Conservation (phyloP, 2,888 invertebrate species). For the Aphodius sticticus region DNA sequence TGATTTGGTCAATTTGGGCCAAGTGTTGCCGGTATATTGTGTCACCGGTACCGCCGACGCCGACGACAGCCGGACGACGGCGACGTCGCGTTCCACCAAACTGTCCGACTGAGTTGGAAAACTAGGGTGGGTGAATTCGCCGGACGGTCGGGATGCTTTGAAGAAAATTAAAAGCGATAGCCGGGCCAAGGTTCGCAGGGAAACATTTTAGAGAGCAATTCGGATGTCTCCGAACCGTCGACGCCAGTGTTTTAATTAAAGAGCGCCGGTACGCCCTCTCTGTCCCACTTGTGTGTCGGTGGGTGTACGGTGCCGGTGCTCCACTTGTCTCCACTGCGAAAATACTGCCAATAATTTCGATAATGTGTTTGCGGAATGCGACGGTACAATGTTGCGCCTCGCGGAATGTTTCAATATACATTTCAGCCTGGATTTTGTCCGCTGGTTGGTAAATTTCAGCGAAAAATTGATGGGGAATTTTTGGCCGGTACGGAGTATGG, state of each 20-base stretch:
- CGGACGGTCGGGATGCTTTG: conserved; percentile 33
- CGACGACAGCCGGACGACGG: background rate
- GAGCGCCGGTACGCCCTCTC: conserved; percentile 18
- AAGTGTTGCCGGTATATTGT: conserved; percentile 51
- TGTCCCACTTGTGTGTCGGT: background rate
- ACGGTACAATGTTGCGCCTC: background rate
- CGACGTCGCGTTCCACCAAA: background rate
- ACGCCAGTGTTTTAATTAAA: conserved; percentile 37
- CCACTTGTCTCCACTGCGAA: background rate
- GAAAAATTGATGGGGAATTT: background rate
- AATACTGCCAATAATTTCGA: conserved; percentile 24
- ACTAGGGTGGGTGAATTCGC: conserved; percentile 9
- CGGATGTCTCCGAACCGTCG: conserved; percentile 16
- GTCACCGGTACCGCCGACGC: background rate
- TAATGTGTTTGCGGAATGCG: conserved; percentile 21
- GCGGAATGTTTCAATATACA: background rate
- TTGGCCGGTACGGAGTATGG: background rate
- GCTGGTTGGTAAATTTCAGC: background rate
- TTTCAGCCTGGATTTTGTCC: background rate
- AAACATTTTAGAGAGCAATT: background rate
- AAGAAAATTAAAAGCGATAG: conserved; percentile 36
- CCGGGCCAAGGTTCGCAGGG: conserved; percentile 10
- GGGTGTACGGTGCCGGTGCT: background rate
- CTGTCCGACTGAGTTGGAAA: background rate
- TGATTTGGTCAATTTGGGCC: conserved; percentile 52